Conservation (phyloP, 2,888 invertebrate species). For the Mimas tiliae region DNA sequence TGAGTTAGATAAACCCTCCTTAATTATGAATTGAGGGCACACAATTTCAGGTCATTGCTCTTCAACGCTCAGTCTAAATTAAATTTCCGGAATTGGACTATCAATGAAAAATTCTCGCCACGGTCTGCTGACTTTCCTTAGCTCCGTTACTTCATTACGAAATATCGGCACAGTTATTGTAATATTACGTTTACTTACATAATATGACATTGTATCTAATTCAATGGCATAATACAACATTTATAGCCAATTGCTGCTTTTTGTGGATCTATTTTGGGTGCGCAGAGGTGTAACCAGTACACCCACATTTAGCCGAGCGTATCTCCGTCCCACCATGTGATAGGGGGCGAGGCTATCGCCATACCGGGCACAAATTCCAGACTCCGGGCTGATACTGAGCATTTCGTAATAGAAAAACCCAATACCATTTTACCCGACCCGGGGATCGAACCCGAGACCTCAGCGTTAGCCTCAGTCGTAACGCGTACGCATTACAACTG, state of each 20-base stretch:
- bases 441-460: no score
- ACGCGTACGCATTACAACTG: no score
- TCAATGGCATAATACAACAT: constrained; percentile 39
- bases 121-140: background rate
- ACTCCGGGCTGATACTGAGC: no score
- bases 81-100: background rate
- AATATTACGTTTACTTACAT: constrained; percentile 45
- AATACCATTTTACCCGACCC: no score
- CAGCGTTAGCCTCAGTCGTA: no score
- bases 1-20: background rate
- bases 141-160: background rate
- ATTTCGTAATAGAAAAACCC: no score
- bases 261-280: background rate
- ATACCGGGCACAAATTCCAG: no score
- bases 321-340: no score
- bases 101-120: background rate
- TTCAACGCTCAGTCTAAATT: background rate
- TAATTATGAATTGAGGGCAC: background rate
- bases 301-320: no score
- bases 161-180: background rate
- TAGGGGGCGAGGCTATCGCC: no score
- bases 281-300: no score
- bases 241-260: background rate
- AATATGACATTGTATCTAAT: constrained; percentile 47
- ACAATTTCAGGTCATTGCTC: background rate